Evolutionary conservation across 37 sponge, comb jelly and placozoan genomes (phyloP), one percentile per base, ranked within the genome.

Genomic region (Ephydatia muelleri): DNA sequence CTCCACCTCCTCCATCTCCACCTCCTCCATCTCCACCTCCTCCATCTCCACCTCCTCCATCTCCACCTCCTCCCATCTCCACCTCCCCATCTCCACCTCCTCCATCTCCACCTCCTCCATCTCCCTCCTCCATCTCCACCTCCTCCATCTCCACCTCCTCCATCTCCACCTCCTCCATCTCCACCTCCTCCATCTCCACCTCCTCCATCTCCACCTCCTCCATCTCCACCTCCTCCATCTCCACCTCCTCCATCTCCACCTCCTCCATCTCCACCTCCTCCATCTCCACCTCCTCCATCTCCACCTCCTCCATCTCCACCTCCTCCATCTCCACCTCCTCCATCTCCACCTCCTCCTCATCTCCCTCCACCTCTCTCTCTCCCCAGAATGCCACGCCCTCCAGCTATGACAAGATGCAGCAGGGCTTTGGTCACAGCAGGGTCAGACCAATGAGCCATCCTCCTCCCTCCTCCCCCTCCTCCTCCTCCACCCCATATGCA

Each of bases 91-190:
- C n/a, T 28, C 79, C 31, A 12, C 70, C 76, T 77, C 29, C 32
- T 47, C 31, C 28, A 70, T 27, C 34, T 37, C 39, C 32, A 6
- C 49, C 19, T 32, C 16, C 36, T 0, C 73, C 78, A 9, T 71
- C 79, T 47, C 40, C 39, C 31, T n/a, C n/a, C n/a, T n/a, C n/a
- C n/a, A n/a, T n/a, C 29, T 21, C 65, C 80, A 28, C 48, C 76
- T 22, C 67, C 21, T 22, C 27, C 57, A 4, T 69, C 32, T 34
- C 66, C 36, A n/a, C n/a, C n/a, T n/a, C 25, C 77, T 66, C 27
- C 49, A 65, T 8, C 30, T 33, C 32, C 25, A 13, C 34, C 49
- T 40, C 30, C 76, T 33, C 22, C 57, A 19, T 37, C 74, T 32
- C 49, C 67, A 2, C 67, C 85, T 28, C 78, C 12, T 65, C 47